Evolutionary conservation across 2,888 invertebrate genomes (phyloP), one percentile per base, ranked within the genome.

Genomic region (Malthinus flaveolus): DNA sequence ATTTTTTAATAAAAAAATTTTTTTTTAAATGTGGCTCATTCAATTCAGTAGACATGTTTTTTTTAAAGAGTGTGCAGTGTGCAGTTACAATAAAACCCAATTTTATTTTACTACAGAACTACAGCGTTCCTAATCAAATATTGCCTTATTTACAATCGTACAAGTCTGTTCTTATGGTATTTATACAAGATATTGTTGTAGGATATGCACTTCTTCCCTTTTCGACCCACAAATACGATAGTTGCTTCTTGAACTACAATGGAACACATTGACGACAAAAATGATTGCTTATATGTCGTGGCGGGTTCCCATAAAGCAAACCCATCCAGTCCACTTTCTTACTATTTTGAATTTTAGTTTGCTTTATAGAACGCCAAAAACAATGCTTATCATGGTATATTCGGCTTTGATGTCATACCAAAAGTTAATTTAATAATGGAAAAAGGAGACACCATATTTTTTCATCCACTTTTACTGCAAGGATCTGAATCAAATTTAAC

Each of bases 171-270:
- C n/a, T n/a, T n/a, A 3, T 45, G 31, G 9, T n/a, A n/a, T 32
- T 46, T 31, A 7, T 9, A 4, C 11, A 15, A 10, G 10, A 7
- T 46, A 11, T 33, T 32, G 45, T 69, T 71, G 62, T 83, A 93
- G 86, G 95, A 95, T 74, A 76, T 94, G 32, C 88, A 90, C 75
- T 95, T 94, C 77, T 93, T 94, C 74, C 92, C 93, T 5, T 89
- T 93, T 76, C 84, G 93, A 13, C 93, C 93, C 0, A 88, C 88
- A 0, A 84, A 92, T 64, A 80, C 81, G 63, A 89, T 94, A 49
- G 86, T 90, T 0, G 93, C 90, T 13, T 79, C 89, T 0, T 95
- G 94, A 94, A 94, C 94, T 0, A 94, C 94, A 0, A 85, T 94
- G 79, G 91, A 94, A 76, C 81, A 80, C 56, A 87, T 92, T 3